Base-by-base conservation (phyloP, 2,113 vertebrate genomes). In the Prionailurus bengalensis region DNA sequence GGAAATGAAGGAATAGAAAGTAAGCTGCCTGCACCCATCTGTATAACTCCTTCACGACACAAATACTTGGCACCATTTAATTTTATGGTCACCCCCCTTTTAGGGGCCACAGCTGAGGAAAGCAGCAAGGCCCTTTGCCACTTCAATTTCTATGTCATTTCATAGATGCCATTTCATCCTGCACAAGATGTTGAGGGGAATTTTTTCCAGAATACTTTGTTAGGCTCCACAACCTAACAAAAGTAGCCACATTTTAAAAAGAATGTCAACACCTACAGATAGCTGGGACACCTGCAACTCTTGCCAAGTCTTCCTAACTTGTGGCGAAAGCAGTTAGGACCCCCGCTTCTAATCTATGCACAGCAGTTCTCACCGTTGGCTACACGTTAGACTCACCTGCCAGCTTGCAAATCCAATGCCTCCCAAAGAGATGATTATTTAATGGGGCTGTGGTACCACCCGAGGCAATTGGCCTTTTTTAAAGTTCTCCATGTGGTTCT, bases 331-430 rank as follows among this genome's bases (percentile, higher is more conserved):
- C 21, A 71, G 39, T 45, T 45, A 45, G 45, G 45, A 45, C 45
- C 3, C 2, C 2, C 0, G 39, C 51, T 85, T 66, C 31, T 5
- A 0, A 10, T 27, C 7, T 42, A 15, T 8, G 1, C 15, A 21
- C 11, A 27, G 51, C 36, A 31, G 4, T 58, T 27, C 21, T 42
- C 33, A 29, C 16, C 11, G 7, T 42, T 51, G 21, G 29, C 36
- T 58, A 21, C 31, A 23, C 36, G 4, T 8, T 25, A 45, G 13
- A 42, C 61, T 80, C 39, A 88, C 16, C 53, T 5, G 1, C 17
- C 25, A 80, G 16, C 11, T 81, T 55, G 16, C 8, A 51, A 48
- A 4, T 31, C 39, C 29, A 2, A 71, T 31, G 33, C 33, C 1
- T 70, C 58, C 42, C 39, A 8, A 4, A 48, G 71, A 76, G 31